phyloP scores from a whole-genome alignment of 1,140 invertebrate genomes.

The Mycetomoellerius zeteki region DNA sequence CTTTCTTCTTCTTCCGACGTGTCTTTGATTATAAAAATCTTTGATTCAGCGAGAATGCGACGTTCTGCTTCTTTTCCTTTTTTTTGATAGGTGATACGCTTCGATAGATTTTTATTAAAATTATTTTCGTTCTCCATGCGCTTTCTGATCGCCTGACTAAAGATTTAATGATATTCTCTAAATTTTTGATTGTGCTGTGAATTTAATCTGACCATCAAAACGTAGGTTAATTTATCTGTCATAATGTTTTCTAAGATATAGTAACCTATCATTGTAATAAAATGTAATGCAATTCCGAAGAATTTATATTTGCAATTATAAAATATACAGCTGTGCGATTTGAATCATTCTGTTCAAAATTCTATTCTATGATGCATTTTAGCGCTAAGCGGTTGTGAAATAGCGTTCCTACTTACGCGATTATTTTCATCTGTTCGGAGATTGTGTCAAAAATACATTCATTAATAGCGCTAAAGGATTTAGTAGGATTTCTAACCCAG shows the following conservation, averaged over 20 bases:
- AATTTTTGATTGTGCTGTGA: neutral
- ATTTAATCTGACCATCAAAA: slow-evolving; percentile 24
- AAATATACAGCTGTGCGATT: slow-evolving; percentile 14
- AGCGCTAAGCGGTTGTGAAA: neutral
- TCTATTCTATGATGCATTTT: neutral
- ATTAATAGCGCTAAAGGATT: slow-evolving; percentile 31
- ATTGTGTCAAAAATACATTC: slow-evolving; percentile 33
- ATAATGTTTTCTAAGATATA: neutral
- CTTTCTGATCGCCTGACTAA: neutral
- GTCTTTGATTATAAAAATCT: slow-evolving; percentile 5
- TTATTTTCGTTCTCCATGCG: neutral
- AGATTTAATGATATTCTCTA: slow-evolving; percentile 18
- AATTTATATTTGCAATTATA: slow-evolving; percentile 39
- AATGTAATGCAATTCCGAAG: neutral
- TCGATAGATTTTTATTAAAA: neutral
- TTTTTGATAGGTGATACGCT: neutral
- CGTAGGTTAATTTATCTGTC: slow-evolving; percentile 35
- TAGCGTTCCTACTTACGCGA: neutral
- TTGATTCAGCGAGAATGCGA: slow-evolving; percentile 7
- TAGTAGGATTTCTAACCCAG: neutral
- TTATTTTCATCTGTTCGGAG: slow-evolving; percentile 31
- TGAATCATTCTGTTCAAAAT: neutral
- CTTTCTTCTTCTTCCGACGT: neutral
- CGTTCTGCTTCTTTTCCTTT: neutral
- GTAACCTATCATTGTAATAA: neutral